Base-by-base conservation (phyloP, 2,797 vertebrate genomes). In the Pyrocephalus nanus region DNA sequence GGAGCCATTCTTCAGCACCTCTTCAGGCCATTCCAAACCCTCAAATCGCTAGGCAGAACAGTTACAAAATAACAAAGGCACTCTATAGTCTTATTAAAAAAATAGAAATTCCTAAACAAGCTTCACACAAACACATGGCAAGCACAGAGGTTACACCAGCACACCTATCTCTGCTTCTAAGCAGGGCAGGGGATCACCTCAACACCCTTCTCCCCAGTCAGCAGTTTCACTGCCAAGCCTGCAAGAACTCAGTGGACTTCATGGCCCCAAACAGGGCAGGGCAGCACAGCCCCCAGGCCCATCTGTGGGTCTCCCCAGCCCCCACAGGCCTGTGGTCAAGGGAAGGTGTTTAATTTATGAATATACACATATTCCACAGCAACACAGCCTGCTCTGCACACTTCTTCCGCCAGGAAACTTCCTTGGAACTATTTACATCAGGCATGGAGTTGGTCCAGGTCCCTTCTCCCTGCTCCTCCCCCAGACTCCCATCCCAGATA, bases 111-210 rank as follows among this genome's bases (percentile, higher is more conserved):
- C 20, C 34, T 22, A 34, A 57, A 47, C 4, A 0, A 71, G 12
- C 60, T 78, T 40, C 43, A 74, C 10, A 47, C 9, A 51, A 82
- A 61, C 54, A 62, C 0, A 0, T 22, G 25, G 8, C 75, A 38
- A 57, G 72, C 53, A 66, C 15, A 74, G 38, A 50, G n/a, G 32
- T 43, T 2, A 1, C 19, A 36, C 6, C 48, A 74, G 57, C 61
- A 45, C 34, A 38, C 3, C 3, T 0, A 6, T 12, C 12, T 66
- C 34, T 47, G 69, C 1, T 75, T 32, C 50, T 36, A 50, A 26
- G 30, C 12, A 6, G 23, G 53, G 19, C 58, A 86, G 30, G 9
- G 8, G 6, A 2, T 50, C 50, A 71, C 16, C 45, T 42, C 77
- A 60, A 7, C 11, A 62, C 12, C 9, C 51, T 23, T 42, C 22